A percentile compares a stretch with the other conserved stretches of the same genome.
These are phyloP conservation scores for Tenrec ecaudatus DNA, from an alignment of 2,113 vertebrate species.

Conservation along the genomic window DNA sequence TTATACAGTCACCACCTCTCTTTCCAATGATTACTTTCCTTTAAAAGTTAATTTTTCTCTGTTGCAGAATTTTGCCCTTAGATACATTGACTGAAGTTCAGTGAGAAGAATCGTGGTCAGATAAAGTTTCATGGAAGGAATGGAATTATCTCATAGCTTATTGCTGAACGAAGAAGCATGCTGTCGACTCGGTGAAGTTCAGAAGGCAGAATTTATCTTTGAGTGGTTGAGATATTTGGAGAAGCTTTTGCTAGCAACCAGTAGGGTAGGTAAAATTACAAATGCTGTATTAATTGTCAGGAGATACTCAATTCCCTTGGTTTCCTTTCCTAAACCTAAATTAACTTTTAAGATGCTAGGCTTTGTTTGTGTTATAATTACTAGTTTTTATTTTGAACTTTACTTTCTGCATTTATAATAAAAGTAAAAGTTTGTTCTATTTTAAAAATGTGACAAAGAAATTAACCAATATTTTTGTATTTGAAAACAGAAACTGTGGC, in stretches of 20 bases:
- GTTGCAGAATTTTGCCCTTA: constrained; percentile 54
- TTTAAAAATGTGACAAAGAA: not conserved
- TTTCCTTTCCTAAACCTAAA: constrained; percentile 30
- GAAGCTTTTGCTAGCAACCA: constrained; percentile 89
- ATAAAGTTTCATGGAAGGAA: constrained; percentile 82
- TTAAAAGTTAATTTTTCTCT: constrained; percentile 62
- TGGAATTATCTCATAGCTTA: constrained; percentile 93
- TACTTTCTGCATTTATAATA: not conserved
- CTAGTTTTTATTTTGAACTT: not conserved
- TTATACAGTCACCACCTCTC: not conserved
- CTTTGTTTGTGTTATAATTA: constrained; percentile 28
- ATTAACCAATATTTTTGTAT: not conserved
- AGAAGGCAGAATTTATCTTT: constrained; percentile 92
- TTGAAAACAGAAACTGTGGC: not conserved
- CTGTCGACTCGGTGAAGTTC: constrained; percentile 89
- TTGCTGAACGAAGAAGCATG: constrained; percentile 91
- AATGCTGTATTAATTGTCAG: not conserved
- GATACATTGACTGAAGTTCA: constrained; percentile 41
- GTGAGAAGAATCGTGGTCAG: constrained; percentile 41
- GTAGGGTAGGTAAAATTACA: constrained; percentile 87
- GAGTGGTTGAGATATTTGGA: constrained; percentile 94
- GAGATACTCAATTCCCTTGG: constrained; percentile 31
- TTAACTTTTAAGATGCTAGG: constrained; percentile 49
- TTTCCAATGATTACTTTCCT: not conserved
- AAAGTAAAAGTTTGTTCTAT: too few species aligned